Conservation (phyloP, 2,113 vertebrate species). For the Nipponia nippon region DNA sequence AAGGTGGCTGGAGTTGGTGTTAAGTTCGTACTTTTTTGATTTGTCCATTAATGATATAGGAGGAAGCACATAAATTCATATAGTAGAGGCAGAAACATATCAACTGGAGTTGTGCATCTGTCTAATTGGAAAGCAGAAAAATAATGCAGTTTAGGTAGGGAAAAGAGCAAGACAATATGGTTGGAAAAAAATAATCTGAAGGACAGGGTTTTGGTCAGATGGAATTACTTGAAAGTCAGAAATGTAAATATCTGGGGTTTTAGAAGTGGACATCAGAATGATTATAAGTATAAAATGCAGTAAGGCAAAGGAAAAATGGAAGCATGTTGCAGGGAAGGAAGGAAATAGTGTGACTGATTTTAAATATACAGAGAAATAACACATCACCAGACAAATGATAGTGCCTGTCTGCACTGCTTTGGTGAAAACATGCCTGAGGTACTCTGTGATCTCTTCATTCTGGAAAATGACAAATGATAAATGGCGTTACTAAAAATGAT, state of each 20-base stretch:
- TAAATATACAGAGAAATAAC: background rate
- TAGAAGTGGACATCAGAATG: background rate
- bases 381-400: background rate
- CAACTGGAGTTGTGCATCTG: background rate
- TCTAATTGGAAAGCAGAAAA: background rate
- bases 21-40: background rate
- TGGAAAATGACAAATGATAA: conserved; percentile 7
- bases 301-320: background rate
- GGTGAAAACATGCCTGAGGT: background rate
- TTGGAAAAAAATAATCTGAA: background rate
- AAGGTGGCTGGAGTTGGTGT: background rate
- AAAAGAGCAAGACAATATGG: background rate
- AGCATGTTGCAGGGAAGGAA: background rate
- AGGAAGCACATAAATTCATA: background rate
- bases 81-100: background rate
- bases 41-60: background rate
- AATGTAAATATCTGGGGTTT: background rate
- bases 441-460: background rate
- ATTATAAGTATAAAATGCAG: background rate
- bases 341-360: background rate
- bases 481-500: background rate
- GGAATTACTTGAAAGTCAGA: background rate
- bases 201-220: background rate
- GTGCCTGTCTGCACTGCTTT: background rate
- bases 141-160: background rate